These are phyloP conservation scores for Anomalospiza imberbis DNA, from an alignment of 2,797 vertebrate species.

Conservation along the genomic window DNA sequence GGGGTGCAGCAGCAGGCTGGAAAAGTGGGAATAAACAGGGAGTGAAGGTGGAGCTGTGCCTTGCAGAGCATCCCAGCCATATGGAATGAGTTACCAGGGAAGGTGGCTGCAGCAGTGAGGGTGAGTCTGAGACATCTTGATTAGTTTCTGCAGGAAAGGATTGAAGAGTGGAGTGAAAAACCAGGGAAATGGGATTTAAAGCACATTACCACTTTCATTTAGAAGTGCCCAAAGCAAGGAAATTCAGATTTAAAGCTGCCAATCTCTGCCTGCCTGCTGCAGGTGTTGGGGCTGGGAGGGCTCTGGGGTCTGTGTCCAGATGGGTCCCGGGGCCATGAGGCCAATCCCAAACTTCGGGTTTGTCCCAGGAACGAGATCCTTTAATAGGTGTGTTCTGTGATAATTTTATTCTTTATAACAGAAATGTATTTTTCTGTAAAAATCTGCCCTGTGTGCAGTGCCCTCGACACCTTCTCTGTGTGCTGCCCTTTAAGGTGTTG, in stretches of 20 bases:
- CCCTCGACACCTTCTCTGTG: neutral
- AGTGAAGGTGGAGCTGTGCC: neutral
- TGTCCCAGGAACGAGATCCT: neutral
- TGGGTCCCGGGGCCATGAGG: neutral
- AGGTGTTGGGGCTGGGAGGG: slow-evolving; percentile 23
- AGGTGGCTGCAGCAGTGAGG: slow-evolving; percentile 31
- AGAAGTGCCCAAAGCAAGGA: slow-evolving; percentile 65
- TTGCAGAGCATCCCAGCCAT: neutral
- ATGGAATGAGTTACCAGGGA: slow-evolving; percentile 50
- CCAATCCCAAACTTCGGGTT: neutral
- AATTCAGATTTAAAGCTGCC: slow-evolving; percentile 56
- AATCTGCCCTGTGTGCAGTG: neutral
- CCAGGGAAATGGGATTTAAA: slow-evolving; percentile 61
- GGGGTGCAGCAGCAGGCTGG: neutral
- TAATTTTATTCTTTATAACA: neutral
- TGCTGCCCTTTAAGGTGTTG: rapidly evolving
- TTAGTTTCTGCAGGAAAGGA: slow-evolving; percentile 57
- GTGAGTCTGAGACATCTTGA: slow-evolving; percentile 56
- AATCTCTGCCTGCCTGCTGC: slow-evolving; percentile 5
- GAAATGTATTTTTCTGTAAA: neutral
- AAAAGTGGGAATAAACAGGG: neutral
- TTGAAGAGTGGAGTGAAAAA: slow-evolving; percentile 53
- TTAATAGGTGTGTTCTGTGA: neutral
- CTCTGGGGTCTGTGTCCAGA: neutral
- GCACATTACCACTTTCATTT: slow-evolving; percentile 62